Base-by-base conservation (phyloP, 2,797 vertebrate species). In the Podargus strigoides region DNA sequence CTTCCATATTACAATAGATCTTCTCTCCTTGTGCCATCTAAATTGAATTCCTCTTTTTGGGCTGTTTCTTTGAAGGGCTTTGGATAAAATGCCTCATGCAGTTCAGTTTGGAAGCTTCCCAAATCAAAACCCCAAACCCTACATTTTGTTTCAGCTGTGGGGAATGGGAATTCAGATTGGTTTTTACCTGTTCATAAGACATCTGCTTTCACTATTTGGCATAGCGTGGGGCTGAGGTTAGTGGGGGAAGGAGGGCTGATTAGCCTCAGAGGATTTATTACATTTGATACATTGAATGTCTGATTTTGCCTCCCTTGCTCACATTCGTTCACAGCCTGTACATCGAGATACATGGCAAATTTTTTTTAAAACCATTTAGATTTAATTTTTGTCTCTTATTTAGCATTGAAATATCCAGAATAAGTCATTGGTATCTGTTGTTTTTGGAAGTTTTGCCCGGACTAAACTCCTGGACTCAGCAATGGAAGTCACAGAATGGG, bases 181-280 rank as follows among this genome's bases (percentile, higher is more conserved):
- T 95, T 97, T 97, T 93, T 97, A 97, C 97, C 96, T 97, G 94
- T 95, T 94, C 94, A 70, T 60, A 92, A 97, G 96, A 97, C 97
- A 98, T 98, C 98, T 98, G 97, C 97, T 98, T 98, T 98, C 97
- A 95, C 96, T 98, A 97, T 98, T 97, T 97, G 96, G 93, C 93
- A 78, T 95, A 95, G 84, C 23, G 19, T 97, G 94, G 83, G 85
- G 84, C 87, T 97, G 91, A 95, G 93, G 95, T 96, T 97, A 95
- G 94, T 87, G 86, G 90, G 93, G 92, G 92, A 91, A 95, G 94
- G 94, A 94, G 84, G 72, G 94, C 94, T 95, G 96, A 97, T 97
- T 97, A 96, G 86, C 82, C 97, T 97, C 97, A n/a, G 53, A 96
- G 97, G 97, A 97, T 97, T 97, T 97, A 97, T 97, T 97, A 93